phyloP scores from a whole-genome alignment of 2,797 vertebrate species.

The Myotis pilosus region DNA sequence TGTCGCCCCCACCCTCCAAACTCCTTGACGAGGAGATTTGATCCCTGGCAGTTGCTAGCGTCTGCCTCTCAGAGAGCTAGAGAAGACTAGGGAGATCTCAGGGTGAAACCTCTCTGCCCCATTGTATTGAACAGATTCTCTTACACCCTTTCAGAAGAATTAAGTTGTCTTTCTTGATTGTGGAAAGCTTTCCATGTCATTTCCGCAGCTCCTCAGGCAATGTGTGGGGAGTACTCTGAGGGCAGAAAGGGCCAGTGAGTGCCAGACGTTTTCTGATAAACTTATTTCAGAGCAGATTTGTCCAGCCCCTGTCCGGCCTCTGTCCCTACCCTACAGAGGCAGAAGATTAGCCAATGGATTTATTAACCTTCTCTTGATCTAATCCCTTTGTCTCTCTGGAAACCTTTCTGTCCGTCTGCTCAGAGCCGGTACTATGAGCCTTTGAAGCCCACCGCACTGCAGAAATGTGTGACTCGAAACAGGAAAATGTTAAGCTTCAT shows the following conservation, averaged over 20 bases:
- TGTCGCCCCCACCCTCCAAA: background rate
- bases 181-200: background rate
- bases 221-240: background rate
- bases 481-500: slow-evolving; percentile 63
- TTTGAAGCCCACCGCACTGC: slow-evolving; percentile 23
- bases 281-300: background rate
- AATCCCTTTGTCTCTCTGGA: slow-evolving; percentile 48
- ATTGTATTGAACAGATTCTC: background rate
- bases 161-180: background rate
- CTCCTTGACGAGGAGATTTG: background rate
- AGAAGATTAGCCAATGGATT: background rate
- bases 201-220: background rate
- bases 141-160: background rate
- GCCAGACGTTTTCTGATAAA: slow-evolving; percentile 1
- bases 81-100: background rate
- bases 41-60: background rate
- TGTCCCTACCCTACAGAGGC: background rate
- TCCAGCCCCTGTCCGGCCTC: background rate
- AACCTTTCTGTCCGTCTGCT: slow-evolving; percentile 21
- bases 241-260: background rate
- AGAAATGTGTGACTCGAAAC: slow-evolving; percentile 58
- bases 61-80: background rate
- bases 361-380: background rate
- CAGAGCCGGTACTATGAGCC: slow-evolving; percentile 65
- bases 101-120: background rate